phyloP scores from a whole-genome alignment of 2,113 vertebrate genomes.

The Gracilinanus agilis region DNA sequence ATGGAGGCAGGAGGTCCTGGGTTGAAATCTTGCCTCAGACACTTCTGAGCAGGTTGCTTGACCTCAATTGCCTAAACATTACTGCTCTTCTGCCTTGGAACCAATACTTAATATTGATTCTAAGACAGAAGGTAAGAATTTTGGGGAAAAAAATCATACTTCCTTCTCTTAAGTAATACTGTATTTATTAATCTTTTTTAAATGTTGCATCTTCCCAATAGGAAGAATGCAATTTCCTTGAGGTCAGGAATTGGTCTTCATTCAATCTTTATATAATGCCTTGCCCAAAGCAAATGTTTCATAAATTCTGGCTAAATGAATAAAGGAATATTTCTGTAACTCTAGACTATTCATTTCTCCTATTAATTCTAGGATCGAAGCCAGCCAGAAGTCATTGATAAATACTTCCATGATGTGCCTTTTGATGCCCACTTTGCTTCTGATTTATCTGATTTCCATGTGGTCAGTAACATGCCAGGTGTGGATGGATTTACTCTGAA shows the following conservation, averaged over 20 bases:
- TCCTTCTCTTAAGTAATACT: background rate
- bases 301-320: background rate
- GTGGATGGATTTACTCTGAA: slow-evolving; percentile 98
- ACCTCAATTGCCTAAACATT: too few relatives aligned
- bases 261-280: background rate
- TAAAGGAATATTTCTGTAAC: background rate
- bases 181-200: background rate
- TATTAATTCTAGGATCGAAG: slow-evolving; percentile 91
- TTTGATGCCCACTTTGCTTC: slow-evolving; percentile 96
- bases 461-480: slow-evolving; percentile 91
- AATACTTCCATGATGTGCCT: slow-evolving; percentile 96
- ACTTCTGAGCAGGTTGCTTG: too few relatives aligned
- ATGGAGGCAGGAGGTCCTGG: too few relatives aligned
- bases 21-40: too few relatives aligned
- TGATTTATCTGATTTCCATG: slow-evolving; percentile 89
- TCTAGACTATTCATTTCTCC: background rate
- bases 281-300: background rate
- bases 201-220: background rate
- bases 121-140: too few relatives aligned
- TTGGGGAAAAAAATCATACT: background rate
- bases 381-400: slow-evolving; percentile 94
- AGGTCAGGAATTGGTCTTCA: background rate
- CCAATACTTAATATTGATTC: too few relatives aligned
- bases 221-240: background rate
- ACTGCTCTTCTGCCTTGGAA: too few relatives aligned